Percentiles rank a stretch among this genome's conserved stretches.
Evolutionary conservation across 1,140 invertebrate species (phyloP).

Genomic region (Cepaea nemoralis): DNA sequence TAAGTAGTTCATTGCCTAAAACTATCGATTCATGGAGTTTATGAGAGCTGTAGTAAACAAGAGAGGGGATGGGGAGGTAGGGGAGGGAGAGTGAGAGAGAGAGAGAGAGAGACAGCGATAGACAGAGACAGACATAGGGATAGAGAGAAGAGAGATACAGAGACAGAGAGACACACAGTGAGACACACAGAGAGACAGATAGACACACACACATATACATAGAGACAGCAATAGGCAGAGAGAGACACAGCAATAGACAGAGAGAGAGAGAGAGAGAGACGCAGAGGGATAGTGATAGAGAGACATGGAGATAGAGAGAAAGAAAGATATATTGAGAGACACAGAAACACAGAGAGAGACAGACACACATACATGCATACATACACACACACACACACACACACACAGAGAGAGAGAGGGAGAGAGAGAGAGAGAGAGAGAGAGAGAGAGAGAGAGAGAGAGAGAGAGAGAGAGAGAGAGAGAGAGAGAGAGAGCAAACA

Average conservation of each 20-base stretch:
- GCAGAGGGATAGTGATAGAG: not conserved
- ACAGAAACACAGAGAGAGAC: no score
- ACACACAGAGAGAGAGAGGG: no score
- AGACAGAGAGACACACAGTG: not conserved
- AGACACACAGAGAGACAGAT: not conserved
- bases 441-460: no score
- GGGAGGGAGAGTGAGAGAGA: not conserved
- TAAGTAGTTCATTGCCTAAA: no score
- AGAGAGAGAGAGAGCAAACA: no score
- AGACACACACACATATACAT: not conserved
- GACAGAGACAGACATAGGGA: not conserved
- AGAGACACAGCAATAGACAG: no score
- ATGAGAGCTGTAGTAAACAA: no score
- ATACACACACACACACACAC: not conserved
- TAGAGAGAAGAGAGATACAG: not conserved
- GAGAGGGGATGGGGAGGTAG: not conserved
- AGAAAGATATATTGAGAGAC: slow-evolving; percentile 3
- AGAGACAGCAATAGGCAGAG: slow-evolving; percentile 1
- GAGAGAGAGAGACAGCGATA: not conserved
- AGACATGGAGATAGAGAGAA: not conserved
- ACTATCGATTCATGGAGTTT: no score
- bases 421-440: no score
- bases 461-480: not conserved
- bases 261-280: slow-evolving; percentile 1
- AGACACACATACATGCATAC: no score